phyloP scores from a whole-genome alignment of 2,888 invertebrate genomes.

The Papilio protenor region DNA sequence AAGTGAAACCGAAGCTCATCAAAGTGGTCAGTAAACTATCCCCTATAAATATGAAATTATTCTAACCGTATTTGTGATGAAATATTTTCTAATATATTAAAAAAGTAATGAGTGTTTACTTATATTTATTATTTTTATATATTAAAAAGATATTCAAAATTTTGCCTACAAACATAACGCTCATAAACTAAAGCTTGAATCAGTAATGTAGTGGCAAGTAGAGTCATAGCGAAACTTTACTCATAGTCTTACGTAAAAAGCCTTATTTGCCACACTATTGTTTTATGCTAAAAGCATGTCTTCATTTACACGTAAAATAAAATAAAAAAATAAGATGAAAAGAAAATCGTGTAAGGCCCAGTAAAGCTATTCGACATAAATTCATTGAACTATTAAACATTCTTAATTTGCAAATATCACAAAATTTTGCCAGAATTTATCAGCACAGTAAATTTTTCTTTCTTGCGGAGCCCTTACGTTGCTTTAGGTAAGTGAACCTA shows the following conservation, averaged over 20 bases:
- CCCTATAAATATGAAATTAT: neutral
- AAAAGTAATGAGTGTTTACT: constrained; percentile 36
- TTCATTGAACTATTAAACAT: constrained; percentile 48
- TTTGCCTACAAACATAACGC: constrained; percentile 7
- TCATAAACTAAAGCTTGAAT: constrained; percentile 61
- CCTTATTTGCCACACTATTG: constrained; percentile 77
- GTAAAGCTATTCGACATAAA: constrained; percentile 46
- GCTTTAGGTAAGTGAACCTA: constrained; percentile 82
- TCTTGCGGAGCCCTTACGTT: constrained; percentile 85
- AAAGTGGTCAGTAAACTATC: constrained; percentile 74
- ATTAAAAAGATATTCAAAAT: neutral
- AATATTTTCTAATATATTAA: constrained; percentile 39
- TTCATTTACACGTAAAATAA: constrained; percentile 51
- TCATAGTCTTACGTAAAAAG: constrained; percentile 72
- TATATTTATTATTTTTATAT: constrained; percentile 31
- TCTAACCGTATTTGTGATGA: neutral
- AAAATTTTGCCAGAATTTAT: constrained; percentile 68
- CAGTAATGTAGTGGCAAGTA: constrained; percentile 81
- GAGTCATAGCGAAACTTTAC: constrained; percentile 84
- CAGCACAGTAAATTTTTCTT: constrained; percentile 83
- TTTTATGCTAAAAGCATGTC: constrained; percentile 76
- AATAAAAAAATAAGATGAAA: constrained; percentile 4
- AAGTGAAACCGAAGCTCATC: constrained; percentile 81
- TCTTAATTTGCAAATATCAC: constrained; percentile 67
- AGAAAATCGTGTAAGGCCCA: constrained; percentile 30